Evolutionary conservation across 1,140 invertebrate species (phyloP).

Genomic region (Cardiocondyla obscurior): DNA sequence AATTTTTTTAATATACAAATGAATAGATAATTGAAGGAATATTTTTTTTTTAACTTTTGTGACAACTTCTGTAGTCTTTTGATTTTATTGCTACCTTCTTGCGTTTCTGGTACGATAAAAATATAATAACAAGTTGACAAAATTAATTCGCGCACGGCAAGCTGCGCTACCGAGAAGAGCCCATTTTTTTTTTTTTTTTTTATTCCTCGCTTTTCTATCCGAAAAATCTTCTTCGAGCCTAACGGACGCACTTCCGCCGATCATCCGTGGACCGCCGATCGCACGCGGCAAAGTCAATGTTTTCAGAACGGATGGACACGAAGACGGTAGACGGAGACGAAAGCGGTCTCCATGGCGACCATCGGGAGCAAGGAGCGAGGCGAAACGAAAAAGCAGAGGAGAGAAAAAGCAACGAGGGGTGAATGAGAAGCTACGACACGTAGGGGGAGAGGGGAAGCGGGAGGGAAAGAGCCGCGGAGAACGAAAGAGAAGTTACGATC

Average conservation of each 20-base stretch:
- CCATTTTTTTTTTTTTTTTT: not conserved
- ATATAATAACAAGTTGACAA: no score
- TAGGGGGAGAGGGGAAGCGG: slow-evolving; percentile 40
- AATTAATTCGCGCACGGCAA: not conserved
- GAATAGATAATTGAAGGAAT: no score
- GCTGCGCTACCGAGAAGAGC: not conserved
- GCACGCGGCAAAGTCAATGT: slow-evolving; percentile 79
- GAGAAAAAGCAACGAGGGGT: slow-evolving; percentile 40
- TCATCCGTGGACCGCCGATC: slow-evolving; percentile 61
- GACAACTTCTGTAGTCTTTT: no score
- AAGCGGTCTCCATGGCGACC: slow-evolving; percentile 77
- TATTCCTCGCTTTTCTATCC: not conserved
- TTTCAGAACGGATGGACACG: slow-evolving; percentile 74
- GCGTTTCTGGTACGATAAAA: not conserved
- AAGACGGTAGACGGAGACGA: slow-evolving; percentile 62
- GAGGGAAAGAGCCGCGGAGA: slow-evolving; percentile 21
- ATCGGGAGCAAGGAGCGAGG: slow-evolving; percentile 63
- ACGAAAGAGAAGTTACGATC: slow-evolving; percentile 55
- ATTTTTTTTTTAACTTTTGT: no score
- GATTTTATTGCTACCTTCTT: not conserved
- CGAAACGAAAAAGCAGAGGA: slow-evolving; percentile 37
- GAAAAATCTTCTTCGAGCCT: not conserved
- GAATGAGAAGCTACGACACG: slow-evolving; percentile 53
- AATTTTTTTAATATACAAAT: no score
- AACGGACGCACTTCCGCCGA: slow-evolving; percentile 1